A percentile compares a stretch with the other conserved stretches of the same genome.
phyloP scores from a whole-genome alignment of 2,888 invertebrate species.

The Drosophila pegasa region DNA sequence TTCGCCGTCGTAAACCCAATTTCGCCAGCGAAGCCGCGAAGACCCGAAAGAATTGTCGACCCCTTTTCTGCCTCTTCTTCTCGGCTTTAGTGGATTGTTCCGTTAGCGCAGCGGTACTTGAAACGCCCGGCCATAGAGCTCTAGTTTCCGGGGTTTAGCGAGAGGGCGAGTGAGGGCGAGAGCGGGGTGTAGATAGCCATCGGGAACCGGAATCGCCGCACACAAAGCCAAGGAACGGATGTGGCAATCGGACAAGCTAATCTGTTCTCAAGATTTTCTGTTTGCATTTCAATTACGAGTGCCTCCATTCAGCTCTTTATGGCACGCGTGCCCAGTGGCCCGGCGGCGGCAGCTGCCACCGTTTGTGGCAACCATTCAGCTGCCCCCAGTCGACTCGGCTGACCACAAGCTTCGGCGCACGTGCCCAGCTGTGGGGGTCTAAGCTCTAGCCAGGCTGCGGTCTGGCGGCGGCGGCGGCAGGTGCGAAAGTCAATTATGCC shows the following conservation, averaged over 20 bases:
- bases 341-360: slow-evolving; percentile 28
- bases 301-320: slow-evolving; percentile 32
- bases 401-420: slow-evolving; percentile 56
- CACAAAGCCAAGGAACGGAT: slow-evolving; percentile 72
- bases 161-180: not conserved
- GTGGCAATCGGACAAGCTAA: slow-evolving; percentile 79
- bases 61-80: slow-evolving; percentile 17
- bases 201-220: slow-evolving; percentile 69
- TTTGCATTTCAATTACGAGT: slow-evolving; percentile 68
- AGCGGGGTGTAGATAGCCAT: slow-evolving; percentile 43
- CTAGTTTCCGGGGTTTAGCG: slow-evolving; percentile 68
- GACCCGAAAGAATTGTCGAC: slow-evolving; percentile 35
- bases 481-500: slow-evolving; percentile 73
- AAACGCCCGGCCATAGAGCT: slow-evolving; percentile 54
- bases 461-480: slow-evolving; percentile 46
- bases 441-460: slow-evolving; percentile 51
- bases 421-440: slow-evolving; percentile 42
- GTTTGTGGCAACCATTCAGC: slow-evolving; percentile 36
- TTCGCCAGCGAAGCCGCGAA: slow-evolving; percentile 46
- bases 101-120: slow-evolving; percentile 62
- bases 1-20: slow-evolving; percentile 71
- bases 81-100: slow-evolving; percentile 32
- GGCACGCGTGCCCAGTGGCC: slow-evolving; percentile 63
- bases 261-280: slow-evolving; percentile 43
- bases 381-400: slow-evolving; percentile 39